Conservation (phyloP, 2,888 invertebrate species). For the Muscina levida region DNA sequence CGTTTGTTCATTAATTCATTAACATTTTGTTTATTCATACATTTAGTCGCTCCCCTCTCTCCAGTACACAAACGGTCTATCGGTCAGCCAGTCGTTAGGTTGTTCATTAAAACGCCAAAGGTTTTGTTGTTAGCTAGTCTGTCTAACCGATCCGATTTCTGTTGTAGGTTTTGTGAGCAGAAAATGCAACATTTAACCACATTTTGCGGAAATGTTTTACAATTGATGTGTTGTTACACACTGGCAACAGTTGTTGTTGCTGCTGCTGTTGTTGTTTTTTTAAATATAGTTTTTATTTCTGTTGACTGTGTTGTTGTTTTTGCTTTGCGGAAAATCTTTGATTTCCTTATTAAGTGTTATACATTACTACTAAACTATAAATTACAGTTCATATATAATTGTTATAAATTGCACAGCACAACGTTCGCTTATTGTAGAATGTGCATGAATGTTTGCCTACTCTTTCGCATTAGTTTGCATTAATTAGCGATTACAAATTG, state of each 20-base stretch:
- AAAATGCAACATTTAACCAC: conserved; percentile 64
- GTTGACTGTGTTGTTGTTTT: conserved; percentile 33
- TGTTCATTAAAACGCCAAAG: conserved; percentile 42
- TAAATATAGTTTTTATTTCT: conserved; percentile 46
- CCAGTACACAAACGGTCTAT: neutral
- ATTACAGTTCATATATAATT: conserved; percentile 32
- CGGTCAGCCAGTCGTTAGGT: conserved; percentile 22
- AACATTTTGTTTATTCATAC: conserved; percentile 33
- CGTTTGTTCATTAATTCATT: conserved; percentile 26
- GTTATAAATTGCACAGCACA: neutral
- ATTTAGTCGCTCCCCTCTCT: conserved; percentile 19
- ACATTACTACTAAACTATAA: conserved; percentile 47
- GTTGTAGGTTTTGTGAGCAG: conserved; percentile 30
- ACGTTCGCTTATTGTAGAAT: neutral
- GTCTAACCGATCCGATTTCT: conserved; percentile 12
- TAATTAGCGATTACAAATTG: conserved; percentile 56
- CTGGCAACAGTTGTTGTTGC: conserved; percentile 17
- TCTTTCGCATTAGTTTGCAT: conserved; percentile 37
- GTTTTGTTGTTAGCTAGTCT: conserved; percentile 13
- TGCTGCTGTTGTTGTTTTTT: conserved; percentile 6
- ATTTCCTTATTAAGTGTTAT: conserved; percentile 62
- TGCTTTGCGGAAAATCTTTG: conserved; percentile 61
- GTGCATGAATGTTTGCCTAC: neutral
- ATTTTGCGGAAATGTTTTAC: conserved; percentile 66
- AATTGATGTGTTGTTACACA: conserved; percentile 42